Evolutionary conservation across 2,797 vertebrate genomes (phyloP), one percentile per base, ranked within the genome.

Genomic region (Urophycis tenuis): DNA sequence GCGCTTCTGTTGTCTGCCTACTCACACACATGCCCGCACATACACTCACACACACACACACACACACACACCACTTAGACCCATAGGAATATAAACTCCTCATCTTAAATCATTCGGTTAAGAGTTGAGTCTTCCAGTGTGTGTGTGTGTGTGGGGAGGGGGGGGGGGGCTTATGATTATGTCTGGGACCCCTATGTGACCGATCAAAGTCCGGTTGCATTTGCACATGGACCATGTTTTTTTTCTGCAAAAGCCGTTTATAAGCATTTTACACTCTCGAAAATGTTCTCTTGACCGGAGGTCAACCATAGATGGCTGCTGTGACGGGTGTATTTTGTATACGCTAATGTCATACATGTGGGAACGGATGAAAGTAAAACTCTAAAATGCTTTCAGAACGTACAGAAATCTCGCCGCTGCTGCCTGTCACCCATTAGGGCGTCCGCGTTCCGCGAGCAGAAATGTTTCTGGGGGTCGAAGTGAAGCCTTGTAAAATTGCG

Each of bases 381-480:
- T 81, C 8, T 29, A 49, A 49, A 49, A 45, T 3, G n/a, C n/a
- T 11, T 41, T 9, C 35, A 36, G 11, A 45, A 45, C 41, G 14
- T 17, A 7, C 7, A 41, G 25, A 73, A 76, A 81, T 74, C 73
- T 73, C 74, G 84, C 75, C 88, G 31, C 81, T 53, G 64, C 78
- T 74, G 87, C 88, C 92, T 92, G 90, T 84, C 75, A 90, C 89
- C 88, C 89, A 91, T 93, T 90, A 91, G 79, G 79, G 75, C 71
- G 53, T 83, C 82, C 84, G 88, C 84, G 88, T n/a, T 80, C 88
- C 82, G 86, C 77, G 77, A 89, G 83, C 70, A 90, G 85, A 84
- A 86, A 84, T 84, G 85, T 91, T 93, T 89, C 78, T 71, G 69
- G 69, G 69, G 85, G 89, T 88, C 81, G 67, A 79, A 85, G 78